phyloP scores from a whole-genome alignment of 2,888 invertebrate species.

The Leptarthrus brevirostris region DNA sequence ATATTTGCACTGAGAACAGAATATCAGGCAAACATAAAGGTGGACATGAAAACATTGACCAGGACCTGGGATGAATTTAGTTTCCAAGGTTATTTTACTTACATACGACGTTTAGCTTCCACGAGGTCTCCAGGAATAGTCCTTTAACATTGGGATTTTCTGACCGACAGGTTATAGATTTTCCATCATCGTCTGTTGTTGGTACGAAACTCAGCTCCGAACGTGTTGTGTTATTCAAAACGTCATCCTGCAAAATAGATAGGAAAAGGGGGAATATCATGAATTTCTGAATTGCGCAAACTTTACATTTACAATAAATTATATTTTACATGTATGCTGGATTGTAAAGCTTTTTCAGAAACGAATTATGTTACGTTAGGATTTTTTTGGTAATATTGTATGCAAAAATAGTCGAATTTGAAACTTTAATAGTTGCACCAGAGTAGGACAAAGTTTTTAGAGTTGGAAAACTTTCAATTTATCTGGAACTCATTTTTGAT shows the following conservation, averaged over 20 bases:
- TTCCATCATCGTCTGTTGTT: constrained; percentile 89
- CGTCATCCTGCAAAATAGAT: constrained; percentile 75
- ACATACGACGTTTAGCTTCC: too few relatives aligned
- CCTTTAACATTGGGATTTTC: constrained; percentile 92
- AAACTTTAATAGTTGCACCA: too few relatives aligned
- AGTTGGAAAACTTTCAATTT: too few relatives aligned
- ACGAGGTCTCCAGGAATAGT: constrained; percentile 83
- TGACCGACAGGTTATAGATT: constrained; percentile 87
- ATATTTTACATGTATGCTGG: background rate
- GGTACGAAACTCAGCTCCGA: constrained; percentile 90
- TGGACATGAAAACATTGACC: background rate
- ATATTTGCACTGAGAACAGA: background rate
- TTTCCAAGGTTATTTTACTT: too few relatives aligned
- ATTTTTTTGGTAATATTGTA: too few relatives aligned
- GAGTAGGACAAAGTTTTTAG: too few relatives aligned
- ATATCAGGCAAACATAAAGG: background rate
- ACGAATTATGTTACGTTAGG: too few relatives aligned
- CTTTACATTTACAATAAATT: background rate
- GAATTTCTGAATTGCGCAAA: background rate
- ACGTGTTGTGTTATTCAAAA: constrained; percentile 83
- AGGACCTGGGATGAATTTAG: constrained; percentile 65
- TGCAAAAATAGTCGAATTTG: too few relatives aligned
- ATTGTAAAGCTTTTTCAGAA: too few relatives aligned
- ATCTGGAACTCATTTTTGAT: too few relatives aligned
- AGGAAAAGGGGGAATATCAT: constrained; percentile 16